A percentile compares a stretch with the other conserved stretches of the same genome.
phyloP scores from a whole-genome alignment of 2,113 vertebrate genomes.

The Synchiropus splendidus region DNA sequence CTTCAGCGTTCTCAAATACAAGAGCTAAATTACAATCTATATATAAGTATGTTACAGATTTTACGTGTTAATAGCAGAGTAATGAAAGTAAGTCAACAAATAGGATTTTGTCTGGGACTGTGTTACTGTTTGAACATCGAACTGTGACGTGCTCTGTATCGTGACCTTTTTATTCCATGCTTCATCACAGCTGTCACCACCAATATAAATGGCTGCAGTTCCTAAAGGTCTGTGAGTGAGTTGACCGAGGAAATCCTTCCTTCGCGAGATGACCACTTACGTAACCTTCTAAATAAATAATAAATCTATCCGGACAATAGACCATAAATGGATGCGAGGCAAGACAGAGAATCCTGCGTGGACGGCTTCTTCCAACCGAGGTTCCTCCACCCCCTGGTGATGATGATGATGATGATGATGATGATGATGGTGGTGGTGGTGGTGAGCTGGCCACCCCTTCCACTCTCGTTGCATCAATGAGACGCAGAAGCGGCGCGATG shows the following conservation, averaged over 20 bases:
- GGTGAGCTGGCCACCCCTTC: constrained; percentile 21
- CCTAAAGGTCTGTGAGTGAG: no score
- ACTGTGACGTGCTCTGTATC: no score
- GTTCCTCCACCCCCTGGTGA: constrained; percentile 3
- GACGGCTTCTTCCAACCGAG: constrained; percentile 15
- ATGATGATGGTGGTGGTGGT: constrained; percentile 13
- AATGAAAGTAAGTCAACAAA: no score
- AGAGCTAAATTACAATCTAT: no score
- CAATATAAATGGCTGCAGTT: no score
- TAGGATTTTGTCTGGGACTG: no score
- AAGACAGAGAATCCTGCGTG: constrained; percentile 21
- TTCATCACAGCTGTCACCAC: no score
- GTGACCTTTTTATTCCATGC: no score
- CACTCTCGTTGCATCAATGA: constrained; percentile 51
- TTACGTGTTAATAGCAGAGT: no score
- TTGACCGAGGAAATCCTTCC: constrained; percentile 5
- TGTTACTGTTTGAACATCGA: no score
- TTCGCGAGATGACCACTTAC: constrained; percentile 15
- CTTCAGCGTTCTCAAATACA: no score
- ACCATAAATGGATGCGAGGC: constrained; percentile 13
- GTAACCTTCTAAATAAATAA: neutral
- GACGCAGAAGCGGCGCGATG: constrained; percentile 19
- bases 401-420: constrained; percentile 11
- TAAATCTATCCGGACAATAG: constrained; percentile 2
- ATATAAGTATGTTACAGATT: no score